Conservation (phyloP, 2,888 invertebrate species). For the Athalia cordata region DNA sequence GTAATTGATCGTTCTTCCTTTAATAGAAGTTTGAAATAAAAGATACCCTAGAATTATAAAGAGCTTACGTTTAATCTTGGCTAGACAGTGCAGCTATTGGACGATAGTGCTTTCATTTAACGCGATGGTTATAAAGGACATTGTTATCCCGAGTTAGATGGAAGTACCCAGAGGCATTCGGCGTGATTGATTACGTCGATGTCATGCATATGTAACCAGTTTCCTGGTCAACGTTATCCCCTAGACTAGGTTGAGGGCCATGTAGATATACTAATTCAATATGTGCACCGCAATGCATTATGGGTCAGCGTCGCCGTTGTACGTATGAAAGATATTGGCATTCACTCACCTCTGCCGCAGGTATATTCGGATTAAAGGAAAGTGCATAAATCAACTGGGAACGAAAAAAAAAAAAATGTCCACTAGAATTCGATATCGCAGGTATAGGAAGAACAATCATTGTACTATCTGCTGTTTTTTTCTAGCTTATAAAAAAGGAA, state of each 20-base stretch:
- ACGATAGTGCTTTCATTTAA: background rate
- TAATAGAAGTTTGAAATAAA: no score
- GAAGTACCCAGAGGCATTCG: conserved; percentile 20
- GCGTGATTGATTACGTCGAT: conserved; percentile 36
- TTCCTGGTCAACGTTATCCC: conserved; percentile 32
- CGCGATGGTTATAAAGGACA: background rate
- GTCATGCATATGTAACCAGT: conserved; percentile 42
- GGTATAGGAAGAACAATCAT: background rate
- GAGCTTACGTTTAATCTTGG: no score
- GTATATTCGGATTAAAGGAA: background rate
- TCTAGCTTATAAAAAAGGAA: no score
- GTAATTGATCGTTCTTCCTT: no score
- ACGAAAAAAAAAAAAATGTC: background rate
- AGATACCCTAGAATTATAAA: no score
- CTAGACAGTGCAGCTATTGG: no score
- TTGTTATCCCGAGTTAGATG: conserved; percentile 8
- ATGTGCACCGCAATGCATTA: conserved; percentile 41
- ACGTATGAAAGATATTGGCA: conserved; percentile 31
- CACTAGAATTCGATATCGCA: background rate
- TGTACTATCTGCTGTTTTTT: no score
- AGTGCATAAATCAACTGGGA: conserved; percentile 15
- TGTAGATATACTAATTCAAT: conserved; percentile 21
- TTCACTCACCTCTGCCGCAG: background rate
- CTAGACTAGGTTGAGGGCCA: background rate
- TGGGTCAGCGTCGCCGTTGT: conserved; percentile 27